Evolutionary conservation across 2,888 invertebrate species (phyloP).

Genomic region (Amphipoea oculea): DNA sequence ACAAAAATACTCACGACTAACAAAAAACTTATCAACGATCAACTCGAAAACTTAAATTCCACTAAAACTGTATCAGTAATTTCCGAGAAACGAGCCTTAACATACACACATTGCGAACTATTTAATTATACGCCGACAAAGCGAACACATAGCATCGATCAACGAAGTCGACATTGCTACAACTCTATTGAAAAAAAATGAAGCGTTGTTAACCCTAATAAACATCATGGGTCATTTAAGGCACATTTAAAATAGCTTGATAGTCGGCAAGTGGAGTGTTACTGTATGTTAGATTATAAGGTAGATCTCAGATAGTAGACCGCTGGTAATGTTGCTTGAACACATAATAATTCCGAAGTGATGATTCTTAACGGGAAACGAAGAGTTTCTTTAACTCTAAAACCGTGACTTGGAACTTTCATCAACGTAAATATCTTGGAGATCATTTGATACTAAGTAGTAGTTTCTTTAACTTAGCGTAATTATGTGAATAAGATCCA

Average conservation of each 20-base stretch:
- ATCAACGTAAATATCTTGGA: conserved; percentile 31
- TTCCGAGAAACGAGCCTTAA: conserved; percentile 58
- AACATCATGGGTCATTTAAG: conserved; percentile 73
- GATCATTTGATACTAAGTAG: conserved; percentile 33
- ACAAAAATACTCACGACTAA: conserved; percentile 43
- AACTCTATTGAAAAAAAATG: conserved; percentile 63
- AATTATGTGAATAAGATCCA: conserved; percentile 37
- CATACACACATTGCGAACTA: conserved; percentile 62
- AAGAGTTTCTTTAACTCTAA: conserved; percentile 25
- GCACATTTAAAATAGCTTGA: conserved; percentile 69
- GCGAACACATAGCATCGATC: conserved; percentile 81
- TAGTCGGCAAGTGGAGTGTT: conserved; percentile 65
- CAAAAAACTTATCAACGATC: conserved; percentile 50
- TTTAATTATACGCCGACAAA: conserved; percentile 83
- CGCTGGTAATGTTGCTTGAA: conserved; percentile 52
- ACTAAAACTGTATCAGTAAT: conserved; percentile 50
- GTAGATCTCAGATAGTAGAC: conserved; percentile 52
- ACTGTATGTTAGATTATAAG: conserved; percentile 60
- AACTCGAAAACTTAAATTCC: conserved; percentile 46
- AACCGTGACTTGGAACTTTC: conserved; percentile 29
- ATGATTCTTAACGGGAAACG: conserved; percentile 37
- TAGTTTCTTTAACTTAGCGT: conserved; percentile 45
- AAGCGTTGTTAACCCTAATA: conserved; percentile 72
- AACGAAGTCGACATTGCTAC: conserved; percentile 69
- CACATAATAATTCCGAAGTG: conserved; percentile 43